Evolutionary conservation across 2,797 vertebrate genomes (phyloP).

Genomic region (Liparis tanakae): DNA sequence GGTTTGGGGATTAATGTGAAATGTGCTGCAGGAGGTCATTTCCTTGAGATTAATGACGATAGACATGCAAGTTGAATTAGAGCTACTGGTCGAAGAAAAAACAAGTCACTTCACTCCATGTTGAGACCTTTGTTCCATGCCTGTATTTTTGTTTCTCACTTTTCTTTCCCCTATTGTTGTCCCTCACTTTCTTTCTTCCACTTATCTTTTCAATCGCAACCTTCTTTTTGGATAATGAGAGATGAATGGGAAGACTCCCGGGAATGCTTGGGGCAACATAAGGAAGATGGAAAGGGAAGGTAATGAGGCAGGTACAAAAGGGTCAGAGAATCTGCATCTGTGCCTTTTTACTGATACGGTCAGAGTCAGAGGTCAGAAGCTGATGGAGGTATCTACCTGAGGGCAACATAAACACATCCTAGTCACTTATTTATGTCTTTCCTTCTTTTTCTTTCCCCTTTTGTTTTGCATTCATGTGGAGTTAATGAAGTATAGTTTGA

Average conservation of each 20-base stretch:
- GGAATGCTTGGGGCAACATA: neutral
- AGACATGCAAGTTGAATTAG: neutral
- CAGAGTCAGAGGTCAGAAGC: slow-evolving; percentile 23
- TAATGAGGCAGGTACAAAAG: neutral
- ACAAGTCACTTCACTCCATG: neutral
- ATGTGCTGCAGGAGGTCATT: slow-evolving; percentile 35
- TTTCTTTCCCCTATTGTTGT: neutral
- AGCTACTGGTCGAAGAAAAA: neutral
- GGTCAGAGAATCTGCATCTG: slow-evolving; percentile 7
- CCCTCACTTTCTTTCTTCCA: neutral
- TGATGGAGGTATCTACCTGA: slow-evolving; percentile 16
- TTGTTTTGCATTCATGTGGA: neutral
- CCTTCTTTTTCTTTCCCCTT: neutral
- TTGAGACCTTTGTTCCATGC: neutral
- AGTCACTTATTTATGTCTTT: neutral
- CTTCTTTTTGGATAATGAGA: neutral
- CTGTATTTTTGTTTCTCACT: neutral
- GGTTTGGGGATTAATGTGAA: slow-evolving; percentile 28
- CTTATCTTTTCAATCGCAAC: neutral
- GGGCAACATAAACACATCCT: slow-evolving; percentile 27
- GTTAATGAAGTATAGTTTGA: neutral
- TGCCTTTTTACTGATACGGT: slow-evolving; percentile 8
- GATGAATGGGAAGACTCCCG: slow-evolving; percentile 4
- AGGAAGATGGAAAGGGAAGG: slow-evolving; percentile 6
- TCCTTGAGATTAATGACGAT: neutral